Conservation (phyloP, 1,140 invertebrate genomes). For the Aplysia californica region DNA sequence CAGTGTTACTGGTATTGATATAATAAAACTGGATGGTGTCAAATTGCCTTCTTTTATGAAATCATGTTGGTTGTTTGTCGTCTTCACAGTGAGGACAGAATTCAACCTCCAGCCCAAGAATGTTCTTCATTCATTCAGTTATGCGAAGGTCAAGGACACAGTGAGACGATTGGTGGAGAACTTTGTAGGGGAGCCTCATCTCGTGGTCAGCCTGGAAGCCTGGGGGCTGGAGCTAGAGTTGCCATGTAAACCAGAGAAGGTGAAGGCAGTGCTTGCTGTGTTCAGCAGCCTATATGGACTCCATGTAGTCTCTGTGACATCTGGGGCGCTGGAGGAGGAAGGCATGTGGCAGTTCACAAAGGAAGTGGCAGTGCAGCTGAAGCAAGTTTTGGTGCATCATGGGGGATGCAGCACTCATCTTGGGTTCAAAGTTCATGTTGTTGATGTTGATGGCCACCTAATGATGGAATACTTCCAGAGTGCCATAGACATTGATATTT, state of each 20-base stretch:
- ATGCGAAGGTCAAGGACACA: neutral
- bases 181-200: conserved; percentile 30
- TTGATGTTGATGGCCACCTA: conserved; percentile 29
- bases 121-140: conserved; percentile 11
- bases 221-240: conserved; percentile 16
- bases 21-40: no score
- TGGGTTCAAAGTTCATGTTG: conserved; percentile 44
- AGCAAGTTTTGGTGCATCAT: conserved; percentile 40
- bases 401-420: conserved; percentile 54
- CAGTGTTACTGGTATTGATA: no score
- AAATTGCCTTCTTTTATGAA: no score
- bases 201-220: conserved; percentile 24
- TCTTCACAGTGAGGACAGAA: conserved; percentile 26
- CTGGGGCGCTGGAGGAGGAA: neutral
- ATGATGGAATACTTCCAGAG: conserved; percentile 29
- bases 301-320: neutral
- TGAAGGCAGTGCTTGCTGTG: neutral
- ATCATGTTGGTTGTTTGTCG: neutral
- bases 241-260: neutral
- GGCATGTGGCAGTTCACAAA: neutral
- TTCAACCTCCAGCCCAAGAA: conserved; percentile 29
- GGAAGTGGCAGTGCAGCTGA: neutral
- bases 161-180: conserved; percentile 12
- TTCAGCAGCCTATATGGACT: conserved; percentile 7
- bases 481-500: conserved; percentile 31